Evolutionary conservation across 2,888 invertebrate genomes (phyloP), one percentile per base, ranked within the genome.

Genomic region (Tromatobia lineatoria): DNA sequence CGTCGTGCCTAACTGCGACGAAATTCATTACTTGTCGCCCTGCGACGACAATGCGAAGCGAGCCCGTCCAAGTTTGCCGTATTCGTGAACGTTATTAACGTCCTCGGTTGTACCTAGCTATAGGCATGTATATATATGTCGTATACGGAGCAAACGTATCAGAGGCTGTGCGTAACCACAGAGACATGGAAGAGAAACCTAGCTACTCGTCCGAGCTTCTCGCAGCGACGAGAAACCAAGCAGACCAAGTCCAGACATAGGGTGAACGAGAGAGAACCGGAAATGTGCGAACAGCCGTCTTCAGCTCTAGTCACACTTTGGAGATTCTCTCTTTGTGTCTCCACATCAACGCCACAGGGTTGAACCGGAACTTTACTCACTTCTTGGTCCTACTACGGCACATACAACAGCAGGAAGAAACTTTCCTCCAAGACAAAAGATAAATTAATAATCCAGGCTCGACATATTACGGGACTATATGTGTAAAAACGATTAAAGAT

Each of bases 11-110:
- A 75, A 78, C 78, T 78, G 78, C 82, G 73, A 78, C 59, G 83
- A 87, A 86, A 87, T 87, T 87, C 86, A 87, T 87, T 85, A 85
- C 85, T 86, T 73, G 85, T 85, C 83, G 80, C 52, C 61, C 20
- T 52, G 47, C 70, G 83, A 86, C 82, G 85, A 86, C 86, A 87
- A 87, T 87, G 85, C 78, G 59, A 80, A 54, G 29, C 78, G 77
- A 73, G 64, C 81, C 25, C 79, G 86, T 87, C 85, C 86, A 86
- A 87, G 87, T 87, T 87, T 87, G 73, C 77, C 80, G 85, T 85
- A 87, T 84, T 87, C 85, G 80, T 54, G 80, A 83, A 85, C 84
- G 78, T 87, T 87, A 87, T 87, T 87, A 85, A 87, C 85, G 85
- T 82, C 75, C 50, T 50, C 67, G 71, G 76, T 82, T 78, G 78